Conservation (phyloP, 1,140 invertebrate species). For the Achroia grisella region DNA sequence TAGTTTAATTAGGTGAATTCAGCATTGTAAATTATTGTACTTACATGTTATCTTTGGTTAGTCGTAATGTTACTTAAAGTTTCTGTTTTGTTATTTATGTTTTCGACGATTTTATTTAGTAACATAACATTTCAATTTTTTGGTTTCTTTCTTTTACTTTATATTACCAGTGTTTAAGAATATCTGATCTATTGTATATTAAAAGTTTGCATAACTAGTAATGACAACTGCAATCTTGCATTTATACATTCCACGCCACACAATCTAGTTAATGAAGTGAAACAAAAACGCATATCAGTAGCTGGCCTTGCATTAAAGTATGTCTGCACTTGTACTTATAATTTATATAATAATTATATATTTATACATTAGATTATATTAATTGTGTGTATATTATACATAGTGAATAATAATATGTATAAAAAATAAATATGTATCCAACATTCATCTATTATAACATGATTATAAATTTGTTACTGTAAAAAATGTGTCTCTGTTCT, state of each 20-base stretch:
- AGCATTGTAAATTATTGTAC: slow-evolving; percentile 16
- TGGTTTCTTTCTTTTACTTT: no score
- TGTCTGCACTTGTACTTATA: slow-evolving; percentile 24
- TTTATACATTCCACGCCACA: slow-evolving; percentile 2
- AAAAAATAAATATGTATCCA: no score
- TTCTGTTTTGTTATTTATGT: slow-evolving; percentile 8
- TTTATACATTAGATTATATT: neutral
- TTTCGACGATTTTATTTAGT: neutral
- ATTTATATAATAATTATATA: slow-evolving; percentile 16
- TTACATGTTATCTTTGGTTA: slow-evolving; percentile 22
- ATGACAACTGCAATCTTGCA: neutral
- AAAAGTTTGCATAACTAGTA: no score
- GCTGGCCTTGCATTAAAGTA: slow-evolving; percentile 22
- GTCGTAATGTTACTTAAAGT: slow-evolving; percentile 10
- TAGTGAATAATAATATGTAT: no score
- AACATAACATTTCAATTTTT: no score
- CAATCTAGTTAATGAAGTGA: slow-evolving; percentile 5
- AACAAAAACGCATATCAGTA: slow-evolving; percentile 25
- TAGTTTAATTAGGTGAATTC: slow-evolving; percentile 16
- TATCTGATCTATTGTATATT: no score
- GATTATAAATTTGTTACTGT: no score
- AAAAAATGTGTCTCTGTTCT: no score
- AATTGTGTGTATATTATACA: no score
- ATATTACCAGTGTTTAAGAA: no score
- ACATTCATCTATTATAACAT: no score